These are phyloP conservation scores for Monodelphis domestica DNA, from an alignment of 2,797 vertebrate genomes.

Conservation along the genomic window DNA sequence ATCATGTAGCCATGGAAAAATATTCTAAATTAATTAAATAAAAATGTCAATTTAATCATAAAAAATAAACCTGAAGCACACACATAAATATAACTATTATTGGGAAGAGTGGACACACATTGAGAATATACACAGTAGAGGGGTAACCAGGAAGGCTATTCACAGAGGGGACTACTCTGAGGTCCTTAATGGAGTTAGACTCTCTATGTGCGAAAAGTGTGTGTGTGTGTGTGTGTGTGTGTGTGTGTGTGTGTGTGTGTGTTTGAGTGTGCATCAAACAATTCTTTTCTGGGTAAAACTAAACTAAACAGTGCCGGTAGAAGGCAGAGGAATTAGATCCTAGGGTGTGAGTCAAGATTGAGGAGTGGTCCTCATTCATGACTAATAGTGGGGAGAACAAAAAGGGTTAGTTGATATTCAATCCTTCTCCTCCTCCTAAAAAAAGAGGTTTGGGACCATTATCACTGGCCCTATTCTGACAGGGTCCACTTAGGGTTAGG, in stretches of 20 bases:
- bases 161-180: neutral
- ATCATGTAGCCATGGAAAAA: too few species aligned
- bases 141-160: neutral
- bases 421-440: neutral
- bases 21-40: too few species aligned
- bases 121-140: neutral
- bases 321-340: neutral
- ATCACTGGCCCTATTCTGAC: neutral
- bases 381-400: neutral
- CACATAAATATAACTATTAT: too few species aligned
- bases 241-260: too few species aligned
- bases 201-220: neutral
- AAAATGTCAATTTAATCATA: too few species aligned
- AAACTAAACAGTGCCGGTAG: neutral
- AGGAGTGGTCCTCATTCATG: neutral
- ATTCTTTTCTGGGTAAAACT: neutral
- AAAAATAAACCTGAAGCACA: neutral
- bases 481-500: too few species aligned
- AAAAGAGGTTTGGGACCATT: neutral
- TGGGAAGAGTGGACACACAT: too few species aligned
- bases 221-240: too few species aligned
- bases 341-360: neutral
- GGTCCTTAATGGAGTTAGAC: neutral
- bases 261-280: too few species aligned
- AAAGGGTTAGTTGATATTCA: neutral